Evolutionary conservation across 2,888 invertebrate genomes (phyloP), one percentile per base, ranked within the genome.

Genomic region (Hyalella azteca): DNA sequence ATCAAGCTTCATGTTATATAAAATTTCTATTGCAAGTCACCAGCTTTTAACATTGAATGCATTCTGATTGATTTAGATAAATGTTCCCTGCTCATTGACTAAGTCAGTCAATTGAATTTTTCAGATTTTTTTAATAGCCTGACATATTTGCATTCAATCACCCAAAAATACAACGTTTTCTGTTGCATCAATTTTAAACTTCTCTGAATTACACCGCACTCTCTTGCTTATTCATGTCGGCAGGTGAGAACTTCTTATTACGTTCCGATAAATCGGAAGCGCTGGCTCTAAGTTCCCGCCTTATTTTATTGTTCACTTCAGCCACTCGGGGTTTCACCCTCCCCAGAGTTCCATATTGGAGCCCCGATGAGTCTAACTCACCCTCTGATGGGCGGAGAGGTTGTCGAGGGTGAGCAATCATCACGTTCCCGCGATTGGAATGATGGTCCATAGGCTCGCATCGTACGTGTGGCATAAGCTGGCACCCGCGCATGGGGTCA

Each of bases 251-350:
- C 7, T 39, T 75, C 45, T 45, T 75, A 22, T 75, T 75, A 26
- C 75, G 75, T 41, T 75, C 75, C 36, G 75, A 13, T 75, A 75
- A 75, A 45, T 75, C 75, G 11, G 75, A 75, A 11, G 75, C 75
- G 26, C 75, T 75, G 15, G 75, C 75, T 39, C 75, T 75, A n/a
- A 45, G 40, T 39, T 75, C 75, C 45, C 75, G 36, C 36, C 45
- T 40, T 41, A 22, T 29, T 75, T 75, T 75, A 13, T 26, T 13
- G n/a, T 40, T 4, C 3, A 41, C 22, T 45, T 41, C 40, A 7
- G n/a, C 45, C 5, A n/a, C 41, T 26, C 75, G 41, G 45, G 75
- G 75, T 39, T 75, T 75, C 11, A 75, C 45, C 45, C 75, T 29
- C 13, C 75, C 75, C 26, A 75, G 22, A 41, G 75, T 75, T 19